Conservation (phyloP, 2,797 vertebrate genomes). For the Malurus splendens region DNA sequence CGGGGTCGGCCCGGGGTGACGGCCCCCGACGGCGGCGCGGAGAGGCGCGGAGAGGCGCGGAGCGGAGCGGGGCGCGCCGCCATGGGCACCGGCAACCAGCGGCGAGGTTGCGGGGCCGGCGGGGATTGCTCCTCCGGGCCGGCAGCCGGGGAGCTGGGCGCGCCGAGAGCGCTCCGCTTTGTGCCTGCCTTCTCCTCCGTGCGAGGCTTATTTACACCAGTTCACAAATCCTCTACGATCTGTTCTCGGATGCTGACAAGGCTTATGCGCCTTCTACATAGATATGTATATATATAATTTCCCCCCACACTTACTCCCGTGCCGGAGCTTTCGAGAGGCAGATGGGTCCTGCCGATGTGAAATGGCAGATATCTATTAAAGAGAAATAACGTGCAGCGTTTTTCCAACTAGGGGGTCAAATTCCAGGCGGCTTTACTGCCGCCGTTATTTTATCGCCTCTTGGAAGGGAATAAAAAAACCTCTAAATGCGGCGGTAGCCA, state of each 20-base stretch:
- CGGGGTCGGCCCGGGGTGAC: conserved; percentile 94
- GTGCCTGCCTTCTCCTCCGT: neutral
- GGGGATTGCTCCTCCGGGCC: neutral
- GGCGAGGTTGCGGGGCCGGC: neutral
- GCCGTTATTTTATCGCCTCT: conserved; percentile 23
- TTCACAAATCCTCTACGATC: accelerated
- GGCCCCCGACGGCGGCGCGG: conserved; percentile 84
- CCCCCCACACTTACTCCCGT: neutral
- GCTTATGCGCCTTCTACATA: neutral
- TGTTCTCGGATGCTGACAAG: neutral
- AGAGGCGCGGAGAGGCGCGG: neutral
- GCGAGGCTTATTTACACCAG: neutral
- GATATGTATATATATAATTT: neutral
- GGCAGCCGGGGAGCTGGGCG: neutral
- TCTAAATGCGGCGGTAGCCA: conserved; percentile 43
- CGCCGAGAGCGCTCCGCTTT: neutral
- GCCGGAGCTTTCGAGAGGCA: neutral
- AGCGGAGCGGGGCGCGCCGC: neutral
- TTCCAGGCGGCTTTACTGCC: conserved; percentile 31
- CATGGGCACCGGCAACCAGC: neutral
- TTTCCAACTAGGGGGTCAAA: conserved; percentile 48
- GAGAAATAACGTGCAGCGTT: conserved; percentile 43
- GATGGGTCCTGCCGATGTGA: conserved; percentile 20
- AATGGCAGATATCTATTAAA: conserved; percentile 59
- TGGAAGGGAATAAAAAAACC: neutral